Percentiles rank a stretch among this genome's conserved stretches.
Evolutionary conservation across 2,888 invertebrate genomes (phyloP).

Genomic region (Coleophora deauratella): DNA sequence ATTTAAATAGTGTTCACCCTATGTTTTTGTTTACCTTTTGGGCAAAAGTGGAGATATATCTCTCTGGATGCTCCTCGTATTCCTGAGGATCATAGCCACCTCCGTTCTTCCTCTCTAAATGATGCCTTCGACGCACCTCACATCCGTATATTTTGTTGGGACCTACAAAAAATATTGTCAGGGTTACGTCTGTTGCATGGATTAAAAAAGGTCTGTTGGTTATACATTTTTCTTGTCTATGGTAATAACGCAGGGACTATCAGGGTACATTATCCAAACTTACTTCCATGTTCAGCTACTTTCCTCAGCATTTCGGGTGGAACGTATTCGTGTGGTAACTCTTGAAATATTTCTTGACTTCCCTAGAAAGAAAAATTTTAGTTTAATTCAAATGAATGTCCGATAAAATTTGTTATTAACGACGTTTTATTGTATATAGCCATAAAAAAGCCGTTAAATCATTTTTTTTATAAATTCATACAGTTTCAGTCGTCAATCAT

Average conservation of each 20-base stretch:
- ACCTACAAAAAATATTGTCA: constrained; percentile 60
- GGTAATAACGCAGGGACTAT: too few relatives aligned
- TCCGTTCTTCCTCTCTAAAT: constrained; percentile 92
- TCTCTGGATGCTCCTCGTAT: constrained; percentile 93
- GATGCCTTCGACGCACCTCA: constrained; percentile 94
- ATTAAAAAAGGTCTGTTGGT: too few relatives aligned
- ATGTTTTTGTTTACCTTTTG: constrained; percentile 87
- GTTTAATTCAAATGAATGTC: too few relatives aligned
- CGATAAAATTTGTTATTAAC: too few relatives aligned
- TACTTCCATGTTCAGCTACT: constrained; percentile 97
- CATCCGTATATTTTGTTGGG: constrained; percentile 97
- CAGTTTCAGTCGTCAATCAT: too few relatives aligned
- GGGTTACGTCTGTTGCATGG: too few relatives aligned
- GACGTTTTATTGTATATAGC: too few relatives aligned
- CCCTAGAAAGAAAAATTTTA: constrained; percentile 58
- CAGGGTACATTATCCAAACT: too few relatives aligned
- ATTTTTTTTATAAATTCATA: too few relatives aligned
- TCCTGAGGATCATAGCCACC: constrained; percentile 90
- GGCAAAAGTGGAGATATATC: constrained; percentile 96
- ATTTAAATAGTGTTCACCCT: too few relatives aligned
- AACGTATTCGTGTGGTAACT: constrained; percentile 97
- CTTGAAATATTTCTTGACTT: constrained; percentile 95
- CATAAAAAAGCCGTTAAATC: too few relatives aligned
- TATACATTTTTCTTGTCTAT: not conserved
- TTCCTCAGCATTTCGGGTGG: constrained; percentile 95